Evolutionary conservation across 2,797 vertebrate genomes (phyloP).

Genomic region (Onychomys leucogaster): DNA sequence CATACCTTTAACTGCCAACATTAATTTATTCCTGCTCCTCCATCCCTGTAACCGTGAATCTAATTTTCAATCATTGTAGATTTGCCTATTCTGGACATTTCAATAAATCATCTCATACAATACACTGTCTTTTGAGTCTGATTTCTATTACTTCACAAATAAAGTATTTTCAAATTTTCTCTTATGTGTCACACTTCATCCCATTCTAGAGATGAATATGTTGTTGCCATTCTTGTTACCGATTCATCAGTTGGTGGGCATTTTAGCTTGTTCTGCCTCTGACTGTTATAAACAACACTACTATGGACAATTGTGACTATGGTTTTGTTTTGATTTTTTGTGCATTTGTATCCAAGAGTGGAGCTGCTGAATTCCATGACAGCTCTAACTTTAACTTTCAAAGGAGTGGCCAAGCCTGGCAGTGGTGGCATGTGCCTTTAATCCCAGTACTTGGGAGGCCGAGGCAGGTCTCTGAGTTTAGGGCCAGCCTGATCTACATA

Average conservation of each 20-base stretch:
- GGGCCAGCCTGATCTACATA: background rate
- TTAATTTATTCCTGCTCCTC: background rate
- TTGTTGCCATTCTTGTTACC: background rate
- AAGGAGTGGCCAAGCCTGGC: background rate
- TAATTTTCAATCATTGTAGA: background rate
- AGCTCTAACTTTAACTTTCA: constrained; percentile 20
- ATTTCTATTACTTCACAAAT: background rate
- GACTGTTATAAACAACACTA: background rate
- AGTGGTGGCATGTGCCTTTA: background rate
- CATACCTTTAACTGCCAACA: background rate
- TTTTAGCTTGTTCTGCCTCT: background rate
- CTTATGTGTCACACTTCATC: background rate
- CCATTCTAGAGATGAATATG: background rate
- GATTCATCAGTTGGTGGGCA: background rate
- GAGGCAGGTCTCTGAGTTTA: background rate
- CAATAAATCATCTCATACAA: background rate
- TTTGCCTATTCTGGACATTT: background rate
- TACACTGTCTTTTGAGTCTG: background rate
- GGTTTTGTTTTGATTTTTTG: background rate
- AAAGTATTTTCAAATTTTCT: background rate
- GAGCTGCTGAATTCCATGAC: background rate
- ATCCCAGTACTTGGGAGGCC: background rate
- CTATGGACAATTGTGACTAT: background rate
- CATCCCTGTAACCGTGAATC: background rate
- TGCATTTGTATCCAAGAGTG: background rate